Evolutionary conservation across 2,888 invertebrate genomes (phyloP), one percentile per base, ranked within the genome.

Genomic region (Mythimna lalbum): DNA sequence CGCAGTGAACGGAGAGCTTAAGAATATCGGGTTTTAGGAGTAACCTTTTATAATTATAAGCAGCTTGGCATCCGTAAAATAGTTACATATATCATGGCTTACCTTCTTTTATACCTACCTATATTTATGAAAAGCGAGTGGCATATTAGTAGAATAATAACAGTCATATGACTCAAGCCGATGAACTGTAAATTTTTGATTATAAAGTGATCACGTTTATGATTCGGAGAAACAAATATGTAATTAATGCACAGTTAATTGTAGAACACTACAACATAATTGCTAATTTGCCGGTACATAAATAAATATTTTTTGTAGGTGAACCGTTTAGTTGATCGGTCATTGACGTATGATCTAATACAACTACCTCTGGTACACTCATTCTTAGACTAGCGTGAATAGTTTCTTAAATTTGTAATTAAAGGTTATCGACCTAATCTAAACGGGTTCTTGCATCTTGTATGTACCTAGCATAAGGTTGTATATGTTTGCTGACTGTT

Each of bases 361-460:
- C 43, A 12, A 62, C 33, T 71, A 66, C 72, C 33, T 60, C 19
- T 52, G 56, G 56, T 76, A 69, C 36, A 66, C 21, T 52, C 12
- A 79, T 70, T 55, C 49, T 50, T 70, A 62, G 66, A 52, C 50
- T 57, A 49, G 53, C 57, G 69, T 63, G 27, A 69, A 66, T 60
- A 69, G 65, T 65, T 69, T 69, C 10, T 52, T 55, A 62, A 66
- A 50, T 69, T 71, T 67, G 52, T 57, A 57, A 64, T 59, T 59
- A 49, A 63, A 76, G 78, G 76, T 76, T 53, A 72, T 63, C 72
- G 80, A 76, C 80, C 78, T 72, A 43, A 6, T 53, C 27, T 49
- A 59, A 79, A 80, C 78, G 47, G 19, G 78, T 76, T 80, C 52
- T 60, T 76, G 64, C 39, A 80, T 23, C 57, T 68, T 60, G n/a